Conservation (phyloP, 2,888 invertebrate species). For the Brachynemurus nebulosus region DNA sequence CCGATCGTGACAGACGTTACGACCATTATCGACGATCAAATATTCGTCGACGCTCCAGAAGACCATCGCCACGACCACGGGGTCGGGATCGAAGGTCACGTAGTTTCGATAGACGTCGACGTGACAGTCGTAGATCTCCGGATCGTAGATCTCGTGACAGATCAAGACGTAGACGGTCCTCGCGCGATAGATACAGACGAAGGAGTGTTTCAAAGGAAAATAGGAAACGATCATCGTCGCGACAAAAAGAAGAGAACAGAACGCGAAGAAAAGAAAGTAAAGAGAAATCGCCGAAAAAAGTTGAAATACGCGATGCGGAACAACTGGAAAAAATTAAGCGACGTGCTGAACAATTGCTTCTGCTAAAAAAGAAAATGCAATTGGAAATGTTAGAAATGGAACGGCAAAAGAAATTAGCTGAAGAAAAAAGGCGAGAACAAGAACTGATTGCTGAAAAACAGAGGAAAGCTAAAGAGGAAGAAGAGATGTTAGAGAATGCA, state of each 20-base stretch:
- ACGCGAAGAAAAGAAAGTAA: conserved; percentile 12
- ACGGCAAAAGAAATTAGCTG: conserved; percentile 38
- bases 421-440: conserved; percentile 26
- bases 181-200: conserved; percentile 9
- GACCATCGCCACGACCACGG: conserved; percentile 20
- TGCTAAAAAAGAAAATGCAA: conserved; percentile 46
- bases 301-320: conserved; percentile 20
- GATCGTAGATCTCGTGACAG: background rate
- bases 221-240: conserved; percentile 1
- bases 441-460: conserved; percentile 28
- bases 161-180: background rate
- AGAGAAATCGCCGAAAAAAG: conserved; percentile 4
- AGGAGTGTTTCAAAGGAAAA: conserved; percentile 20
- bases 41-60: conserved; percentile 18
- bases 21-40: conserved; percentile 21
- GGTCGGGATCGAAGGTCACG: conserved; percentile 7
- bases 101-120: conserved; percentile 9
- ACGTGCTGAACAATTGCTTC: conserved; percentile 35
- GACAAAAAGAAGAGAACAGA: background rate
- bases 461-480: conserved; percentile 31
- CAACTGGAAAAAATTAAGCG: conserved; percentile 26
- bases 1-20: conserved; percentile 16
- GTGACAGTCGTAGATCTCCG: conserved; percentile 6
- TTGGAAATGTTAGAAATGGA: conserved; percentile 37
- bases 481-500: conserved; percentile 32